A percentile compares a stretch with the other conserved stretches of the same genome.
phyloP scores from a whole-genome alignment of 2,888 invertebrate genomes.

The Apocheima hispidaria region DNA sequence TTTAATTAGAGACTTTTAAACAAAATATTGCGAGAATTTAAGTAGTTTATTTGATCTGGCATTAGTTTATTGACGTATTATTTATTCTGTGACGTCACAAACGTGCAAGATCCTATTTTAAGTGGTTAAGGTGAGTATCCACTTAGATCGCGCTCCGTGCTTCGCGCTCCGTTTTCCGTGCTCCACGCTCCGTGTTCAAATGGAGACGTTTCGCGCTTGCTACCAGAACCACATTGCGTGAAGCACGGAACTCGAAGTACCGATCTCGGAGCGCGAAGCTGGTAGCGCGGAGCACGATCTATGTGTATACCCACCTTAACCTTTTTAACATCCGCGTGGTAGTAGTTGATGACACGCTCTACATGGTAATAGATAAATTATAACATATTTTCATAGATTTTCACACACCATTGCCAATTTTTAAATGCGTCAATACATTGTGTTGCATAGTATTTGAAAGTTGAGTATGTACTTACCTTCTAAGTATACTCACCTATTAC shows the following conservation, averaged over 20 bases:
- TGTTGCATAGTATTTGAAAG: background rate
- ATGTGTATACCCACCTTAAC: too few species aligned
- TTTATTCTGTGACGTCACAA: constrained; percentile 17
- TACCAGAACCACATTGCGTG: too few species aligned
- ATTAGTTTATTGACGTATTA: constrained; percentile 24
- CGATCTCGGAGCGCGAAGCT: too few species aligned
- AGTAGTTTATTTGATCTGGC: constrained; percentile 27
- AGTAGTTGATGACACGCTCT: background rate
- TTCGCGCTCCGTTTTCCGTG: too few species aligned
- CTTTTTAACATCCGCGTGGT: constrained; percentile 9
- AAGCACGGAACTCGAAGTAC: too few species aligned
- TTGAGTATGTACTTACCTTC: background rate
- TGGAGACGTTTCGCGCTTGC: too few species aligned
- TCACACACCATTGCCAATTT: background rate
- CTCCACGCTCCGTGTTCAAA: too few species aligned
- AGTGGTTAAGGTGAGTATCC: too few species aligned
- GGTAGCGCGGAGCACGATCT: too few species aligned
- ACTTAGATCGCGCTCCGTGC: too few species aligned
- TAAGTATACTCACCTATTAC: too few species aligned
- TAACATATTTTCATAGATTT: constrained; percentile 5
- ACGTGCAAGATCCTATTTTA: constrained; percentile 33
- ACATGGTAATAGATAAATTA: background rate
- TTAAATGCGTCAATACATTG: too few species aligned
- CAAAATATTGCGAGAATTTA: constrained; percentile 23
- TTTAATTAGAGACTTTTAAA: constrained; percentile 31